These are phyloP conservation scores for Bembecia ichneumoniformis DNA, from an alignment of 2,888 invertebrate genomes.

Conservation along the genomic window DNA sequence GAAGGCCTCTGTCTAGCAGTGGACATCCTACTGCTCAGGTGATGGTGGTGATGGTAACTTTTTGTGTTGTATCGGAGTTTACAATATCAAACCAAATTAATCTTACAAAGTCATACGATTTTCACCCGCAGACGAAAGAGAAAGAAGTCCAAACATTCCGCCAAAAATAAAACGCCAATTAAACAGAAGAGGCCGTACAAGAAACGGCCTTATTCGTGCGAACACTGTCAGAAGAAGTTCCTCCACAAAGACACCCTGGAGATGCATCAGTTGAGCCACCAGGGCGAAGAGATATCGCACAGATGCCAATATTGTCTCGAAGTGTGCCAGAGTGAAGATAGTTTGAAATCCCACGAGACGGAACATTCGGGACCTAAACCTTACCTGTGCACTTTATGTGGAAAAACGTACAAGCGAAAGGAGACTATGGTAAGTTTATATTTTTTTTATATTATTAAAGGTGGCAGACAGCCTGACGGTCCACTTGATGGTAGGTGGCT, in stretches of 20 bases:
- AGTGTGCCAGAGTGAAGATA: constrained; percentile 19
- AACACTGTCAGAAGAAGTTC: constrained; percentile 51
- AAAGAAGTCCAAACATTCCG: constrained; percentile 10
- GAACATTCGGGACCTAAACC: constrained; percentile 43
- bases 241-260: constrained; percentile 47
- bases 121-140: no score
- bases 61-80: no score
- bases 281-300: constrained; percentile 31
- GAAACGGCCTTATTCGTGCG: constrained; percentile 45
- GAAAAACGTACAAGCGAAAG: constrained; percentile 39
- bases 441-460: not conserved
- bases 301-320: constrained; percentile 44
- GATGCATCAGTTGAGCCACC: constrained; percentile 44
- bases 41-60: no score
- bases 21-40: no score
- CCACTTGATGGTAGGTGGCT: no score
- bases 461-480: no score
- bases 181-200: constrained; percentile 13
- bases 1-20: no score
- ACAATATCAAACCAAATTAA: no score
- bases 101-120: no score
- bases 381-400: constrained; percentile 48
- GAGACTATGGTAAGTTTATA: constrained; percentile 45
- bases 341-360: constrained; percentile 30
- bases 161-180: constrained; percentile 15